A percentile compares a stretch with the other conserved stretches of the same genome.
These are phyloP conservation scores for Phenacoccus solenopsis DNA, from an alignment of 1,140 invertebrate genomes.

Conservation along the genomic window DNA sequence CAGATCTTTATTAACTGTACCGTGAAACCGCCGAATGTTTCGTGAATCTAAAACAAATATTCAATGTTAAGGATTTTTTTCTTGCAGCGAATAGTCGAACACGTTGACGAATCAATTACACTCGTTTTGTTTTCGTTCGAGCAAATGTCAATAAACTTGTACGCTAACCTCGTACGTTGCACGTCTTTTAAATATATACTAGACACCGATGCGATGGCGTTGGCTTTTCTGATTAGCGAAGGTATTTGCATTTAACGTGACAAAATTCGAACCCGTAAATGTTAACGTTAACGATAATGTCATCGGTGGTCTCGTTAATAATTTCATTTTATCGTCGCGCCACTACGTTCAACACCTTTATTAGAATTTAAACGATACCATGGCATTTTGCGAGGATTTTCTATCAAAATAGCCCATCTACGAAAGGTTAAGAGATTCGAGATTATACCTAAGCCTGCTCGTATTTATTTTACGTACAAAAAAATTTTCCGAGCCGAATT, in stretches of 20 bases:
- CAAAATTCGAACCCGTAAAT: background rate
- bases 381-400: background rate
- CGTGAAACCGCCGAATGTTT: too few relatives aligned
- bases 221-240: background rate
- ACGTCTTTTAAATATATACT: background rate
- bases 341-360: background rate
- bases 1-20: too few relatives aligned
- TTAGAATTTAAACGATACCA: background rate
- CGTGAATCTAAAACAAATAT: too few relatives aligned
- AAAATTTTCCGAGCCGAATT: too few relatives aligned
- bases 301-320: background rate
- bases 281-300: background rate
- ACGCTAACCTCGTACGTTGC: too few relatives aligned
- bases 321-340: background rate
- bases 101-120: too few relatives aligned
- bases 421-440: too few relatives aligned
- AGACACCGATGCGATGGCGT: background rate
- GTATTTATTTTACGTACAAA: too few relatives aligned
- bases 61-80: conserved; percentile 3
- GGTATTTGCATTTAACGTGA: background rate
- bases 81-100: too few relatives aligned
- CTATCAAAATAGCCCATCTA: too few relatives aligned
- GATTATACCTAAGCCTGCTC: too few relatives aligned
- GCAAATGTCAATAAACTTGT: background rate
- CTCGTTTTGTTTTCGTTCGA: background rate